These are phyloP conservation scores for Fragum sueziense DNA, from an alignment of 2,888 invertebrate genomes.

Conservation along the genomic window DNA sequence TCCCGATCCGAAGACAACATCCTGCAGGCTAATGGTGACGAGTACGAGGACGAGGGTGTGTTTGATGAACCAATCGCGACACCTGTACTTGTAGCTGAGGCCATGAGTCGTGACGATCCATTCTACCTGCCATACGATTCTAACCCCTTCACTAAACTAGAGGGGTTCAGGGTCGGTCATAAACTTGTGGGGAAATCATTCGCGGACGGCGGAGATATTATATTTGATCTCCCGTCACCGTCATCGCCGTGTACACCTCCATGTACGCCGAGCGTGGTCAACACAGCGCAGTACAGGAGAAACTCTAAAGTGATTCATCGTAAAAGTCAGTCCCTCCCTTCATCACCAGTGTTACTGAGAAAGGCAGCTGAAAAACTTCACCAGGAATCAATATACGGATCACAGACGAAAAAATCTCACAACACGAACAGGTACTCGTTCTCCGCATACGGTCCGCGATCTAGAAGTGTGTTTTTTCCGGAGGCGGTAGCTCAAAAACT, in stretches of 20 bases:
- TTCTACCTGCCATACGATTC: slow-evolving; percentile 79
- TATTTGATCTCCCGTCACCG: slow-evolving; percentile 89
- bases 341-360: slow-evolving; percentile 75
- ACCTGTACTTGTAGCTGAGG: slow-evolving; percentile 89
- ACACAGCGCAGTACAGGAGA: slow-evolving; percentile 18
- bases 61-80: slow-evolving; percentile 77
- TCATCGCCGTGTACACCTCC: slow-evolving; percentile 76
- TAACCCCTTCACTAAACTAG: slow-evolving; percentile 77
- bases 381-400: slow-evolving; percentile 75
- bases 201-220: slow-evolving; percentile 56
- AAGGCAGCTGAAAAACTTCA: slow-evolving; percentile 76
- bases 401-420: slow-evolving; percentile 50
- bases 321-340: slow-evolving; percentile 78
- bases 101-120: slow-evolving; percentile 87
- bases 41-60: slow-evolving; percentile 54
- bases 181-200: slow-evolving; percentile 75
- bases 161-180: slow-evolving; percentile 74
- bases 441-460: slow-evolving; percentile 58
- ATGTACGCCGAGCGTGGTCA: slow-evolving; percentile 69
- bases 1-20: slow-evolving; percentile 78
- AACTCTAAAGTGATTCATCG: slow-evolving; percentile 43
- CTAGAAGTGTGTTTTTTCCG: slow-evolving; percentile 66
- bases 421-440: slow-evolving; percentile 60
- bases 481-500: slow-evolving; percentile 67
- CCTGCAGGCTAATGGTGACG: slow-evolving; percentile 68